Base-by-base conservation (phyloP, 1,140 invertebrate species). In the Drosophila sturtevanti region DNA sequence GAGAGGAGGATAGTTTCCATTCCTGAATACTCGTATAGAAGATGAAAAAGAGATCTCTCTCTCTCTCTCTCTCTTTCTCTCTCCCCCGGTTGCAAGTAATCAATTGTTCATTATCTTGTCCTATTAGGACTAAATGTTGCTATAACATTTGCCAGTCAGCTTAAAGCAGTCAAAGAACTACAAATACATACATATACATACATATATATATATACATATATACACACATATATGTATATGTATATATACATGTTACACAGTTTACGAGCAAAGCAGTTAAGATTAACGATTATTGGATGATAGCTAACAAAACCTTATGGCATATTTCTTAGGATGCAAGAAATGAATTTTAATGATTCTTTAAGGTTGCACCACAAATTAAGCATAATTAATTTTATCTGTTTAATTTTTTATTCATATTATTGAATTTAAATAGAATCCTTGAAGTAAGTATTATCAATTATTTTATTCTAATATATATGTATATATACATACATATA, bases 211-310 rank as follows among this genome's bases (percentile, higher is more conserved):
- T n/a, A n/a, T n/a, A 41, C n/a, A 14, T 37, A 37, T 11, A 37
- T 12, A 38, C 5, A 41, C 38, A 41, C n/a, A n/a, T n/a, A n/a
- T n/a, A n/a, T n/a, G n/a, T n/a, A n/a, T n/a, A n/a, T n/a, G n/a
- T n/a, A n/a, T 48, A 48, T 21, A 10, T 48, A 11, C 3, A 48
- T 48, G 41, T 48, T 18, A 21, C 16, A 7, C 41, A 48, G 9
- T 48, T 48, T 48, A 48, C 41, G 41, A 48, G 41, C 41, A 48
- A 48, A n/a, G 18, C 41, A 48, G 41, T 48, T 48, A 48, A 48
- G 41, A 48, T 48, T 48, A 48, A 48, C 41, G 41, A 48, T 48
- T 48, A 48, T 48, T 48, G 41, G 41, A 21, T 48, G 41, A 21
- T 48, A 48, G 41, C 41, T 48, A 10, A 9, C 9, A n/a, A 14